A percentile compares a stretch with the other conserved stretches of the same genome.
Evolutionary conservation across 2,113 vertebrate species (phyloP).

Genomic region (Gadus macrocephalus): DNA sequence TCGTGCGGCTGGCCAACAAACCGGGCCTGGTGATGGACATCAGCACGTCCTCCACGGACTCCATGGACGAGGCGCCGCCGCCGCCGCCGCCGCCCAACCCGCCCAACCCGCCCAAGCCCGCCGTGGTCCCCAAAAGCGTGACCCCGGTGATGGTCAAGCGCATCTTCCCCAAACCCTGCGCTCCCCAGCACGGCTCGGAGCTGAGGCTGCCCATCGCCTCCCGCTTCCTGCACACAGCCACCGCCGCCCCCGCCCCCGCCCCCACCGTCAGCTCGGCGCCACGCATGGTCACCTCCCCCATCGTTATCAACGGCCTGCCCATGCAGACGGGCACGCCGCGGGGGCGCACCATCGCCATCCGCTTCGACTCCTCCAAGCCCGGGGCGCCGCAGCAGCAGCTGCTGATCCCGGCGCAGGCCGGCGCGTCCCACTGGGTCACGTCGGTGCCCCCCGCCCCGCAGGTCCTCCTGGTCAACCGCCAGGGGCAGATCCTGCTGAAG

Average conservation of each 20-base stretch:
- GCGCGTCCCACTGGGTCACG: slow-evolving; percentile 7
- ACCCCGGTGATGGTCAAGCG: slow-evolving; percentile 13
- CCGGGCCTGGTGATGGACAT: slow-evolving; percentile 13
- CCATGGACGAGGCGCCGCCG: background rate
- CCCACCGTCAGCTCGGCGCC: slow-evolving; percentile 37
- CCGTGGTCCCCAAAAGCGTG: slow-evolving; percentile 15
- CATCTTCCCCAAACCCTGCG: slow-evolving; percentile 23
- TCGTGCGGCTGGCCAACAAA: background rate
- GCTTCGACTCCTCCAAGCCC: slow-evolving; percentile 46
- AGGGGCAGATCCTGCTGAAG: slow-evolving; percentile 82
- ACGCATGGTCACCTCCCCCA: slow-evolving; percentile 46
- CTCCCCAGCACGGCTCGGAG: slow-evolving; percentile 17
- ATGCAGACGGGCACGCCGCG: slow-evolving; percentile 36
- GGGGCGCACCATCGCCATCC: slow-evolving; percentile 54
- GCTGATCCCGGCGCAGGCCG: slow-evolving; percentile 9
- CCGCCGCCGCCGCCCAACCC: background rate
- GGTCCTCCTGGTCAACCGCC: slow-evolving; percentile 81
- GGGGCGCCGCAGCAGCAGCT: slow-evolving; percentile 17
- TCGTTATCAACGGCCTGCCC: slow-evolving; percentile 59
- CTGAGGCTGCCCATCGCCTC: slow-evolving; percentile 35
- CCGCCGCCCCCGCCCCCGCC: slow-evolving; percentile 4
- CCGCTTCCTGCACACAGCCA: slow-evolving; percentile 7
- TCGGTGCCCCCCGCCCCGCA: slow-evolving; percentile 53
- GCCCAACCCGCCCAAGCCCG: slow-evolving; percentile 30
- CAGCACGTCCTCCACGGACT: slow-evolving; percentile 39